Conservation (phyloP, 2,888 invertebrate species). For the Periphyllus acericola region DNA sequence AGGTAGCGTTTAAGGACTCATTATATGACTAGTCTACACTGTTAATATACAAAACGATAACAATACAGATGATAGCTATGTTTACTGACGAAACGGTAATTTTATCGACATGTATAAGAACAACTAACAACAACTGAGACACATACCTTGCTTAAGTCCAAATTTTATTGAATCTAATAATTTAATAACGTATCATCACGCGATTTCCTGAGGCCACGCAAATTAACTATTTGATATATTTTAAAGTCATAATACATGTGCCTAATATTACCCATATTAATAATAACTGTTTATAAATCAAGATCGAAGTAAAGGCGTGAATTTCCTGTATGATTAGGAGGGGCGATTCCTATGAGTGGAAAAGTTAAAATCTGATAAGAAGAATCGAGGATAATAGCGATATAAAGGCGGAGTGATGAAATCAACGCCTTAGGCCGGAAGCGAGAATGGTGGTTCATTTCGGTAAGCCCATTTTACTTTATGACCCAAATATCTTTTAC, state of each 20-base stretch:
- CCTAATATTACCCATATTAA: conserved; percentile 16
- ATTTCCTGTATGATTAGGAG: conserved; percentile 25
- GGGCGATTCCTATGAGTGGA: conserved; percentile 18
- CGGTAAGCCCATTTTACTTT: conserved; percentile 24
- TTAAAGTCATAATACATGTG: conserved; percentile 17
- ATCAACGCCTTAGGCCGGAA: conserved; percentile 42
- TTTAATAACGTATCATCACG: conserved; percentile 14
- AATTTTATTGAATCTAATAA: too few species aligned
- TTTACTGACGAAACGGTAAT: too few species aligned
- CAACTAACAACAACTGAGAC: too few species aligned
- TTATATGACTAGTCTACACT: too few species aligned
- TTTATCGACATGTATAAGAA: too few species aligned
- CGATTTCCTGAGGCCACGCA: background rate
- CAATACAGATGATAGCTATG: too few species aligned
- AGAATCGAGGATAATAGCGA: conserved; percentile 5
- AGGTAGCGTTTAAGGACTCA: too few species aligned
- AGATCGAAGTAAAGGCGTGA: conserved; percentile 42
- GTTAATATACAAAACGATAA: too few species aligned
- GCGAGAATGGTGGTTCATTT: conserved; percentile 52
- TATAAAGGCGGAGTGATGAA: conserved; percentile 11
- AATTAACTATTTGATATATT: background rate
- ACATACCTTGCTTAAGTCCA: too few species aligned
- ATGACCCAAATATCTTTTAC: conserved; percentile 35
- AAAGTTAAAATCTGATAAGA: conserved; percentile 58
- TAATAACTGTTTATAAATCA: conserved; percentile 32